Conservation (phyloP, 2,888 invertebrate genomes). For the Iselma pallidipennis region DNA sequence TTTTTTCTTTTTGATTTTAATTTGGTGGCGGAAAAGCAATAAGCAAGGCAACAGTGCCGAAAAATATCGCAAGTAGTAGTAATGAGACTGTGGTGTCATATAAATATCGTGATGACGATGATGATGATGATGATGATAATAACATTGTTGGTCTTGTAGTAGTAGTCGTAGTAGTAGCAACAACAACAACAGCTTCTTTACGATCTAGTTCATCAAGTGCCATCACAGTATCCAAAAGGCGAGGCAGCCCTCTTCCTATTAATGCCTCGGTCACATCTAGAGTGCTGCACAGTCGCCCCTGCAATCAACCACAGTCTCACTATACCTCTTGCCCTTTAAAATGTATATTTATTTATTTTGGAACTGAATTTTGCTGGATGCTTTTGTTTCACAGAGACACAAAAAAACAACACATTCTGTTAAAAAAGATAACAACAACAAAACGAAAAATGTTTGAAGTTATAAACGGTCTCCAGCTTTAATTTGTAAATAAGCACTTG, state of each 20-base stretch:
- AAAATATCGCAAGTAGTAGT: conserved; percentile 54
- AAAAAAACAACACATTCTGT: conserved; percentile 5
- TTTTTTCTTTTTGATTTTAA: conserved; percentile 35
- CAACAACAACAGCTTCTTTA: neutral
- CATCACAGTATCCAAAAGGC: conserved; percentile 51
- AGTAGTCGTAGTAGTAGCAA: too few species aligned
- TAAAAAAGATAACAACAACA: too few species aligned
- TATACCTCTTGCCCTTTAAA: conserved; percentile 38
- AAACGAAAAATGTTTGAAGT: neutral
- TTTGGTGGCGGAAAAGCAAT: conserved; percentile 58
- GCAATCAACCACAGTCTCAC: conserved; percentile 61
- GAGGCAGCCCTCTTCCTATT: conserved; percentile 53
- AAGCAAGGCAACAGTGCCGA: conserved; percentile 56
- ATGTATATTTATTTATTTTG: conserved; percentile 2
- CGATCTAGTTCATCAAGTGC: conserved; percentile 48
- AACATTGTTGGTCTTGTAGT: conserved; percentile 20
- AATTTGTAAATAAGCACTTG: neutral
- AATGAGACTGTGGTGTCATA: conserved; percentile 61
- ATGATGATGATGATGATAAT: conserved; percentile 22
- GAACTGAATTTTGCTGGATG: conserved; percentile 26
- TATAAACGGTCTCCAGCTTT: too few species aligned
- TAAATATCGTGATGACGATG: conserved; percentile 38
- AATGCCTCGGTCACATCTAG: conserved; percentile 60
- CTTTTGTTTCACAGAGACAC: conserved; percentile 15
- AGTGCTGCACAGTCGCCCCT: conserved; percentile 62